Conservation (phyloP, 2,888 invertebrate genomes). For the Orthosia gracilis region DNA sequence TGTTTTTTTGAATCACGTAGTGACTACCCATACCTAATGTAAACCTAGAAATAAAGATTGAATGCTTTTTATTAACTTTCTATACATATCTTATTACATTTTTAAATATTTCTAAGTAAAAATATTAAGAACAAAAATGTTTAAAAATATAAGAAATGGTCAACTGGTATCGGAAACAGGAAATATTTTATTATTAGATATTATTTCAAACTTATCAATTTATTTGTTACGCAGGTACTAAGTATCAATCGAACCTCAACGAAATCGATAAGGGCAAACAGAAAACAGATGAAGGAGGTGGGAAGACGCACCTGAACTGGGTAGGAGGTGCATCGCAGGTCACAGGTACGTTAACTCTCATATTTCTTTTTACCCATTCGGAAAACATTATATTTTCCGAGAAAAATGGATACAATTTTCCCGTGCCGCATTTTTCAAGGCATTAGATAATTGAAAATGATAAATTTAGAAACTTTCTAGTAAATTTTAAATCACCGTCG, state of each 20-base stretch:
- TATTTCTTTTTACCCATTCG: constrained; percentile 2
- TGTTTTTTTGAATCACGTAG: too few relatives aligned
- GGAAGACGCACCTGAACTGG: constrained; percentile 91
- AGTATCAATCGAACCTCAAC: constrained; percentile 94
- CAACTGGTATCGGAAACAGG: too few relatives aligned
- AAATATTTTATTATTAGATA: too few relatives aligned
- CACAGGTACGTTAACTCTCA: constrained; percentile 78
- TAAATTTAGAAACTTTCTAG: constrained; percentile 1
- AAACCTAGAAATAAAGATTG: too few relatives aligned
- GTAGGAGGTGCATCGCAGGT: constrained; percentile 88
- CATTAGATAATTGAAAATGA: background rate
- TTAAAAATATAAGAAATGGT: too few relatives aligned
- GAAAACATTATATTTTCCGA: constrained; percentile 4
- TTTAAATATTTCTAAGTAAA: too few relatives aligned
- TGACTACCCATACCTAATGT: too few relatives aligned
- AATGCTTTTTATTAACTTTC: too few relatives aligned
- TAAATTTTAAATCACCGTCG: background rate
- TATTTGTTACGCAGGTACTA: constrained; percentile 91
- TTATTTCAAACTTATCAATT: constrained; percentile 62
- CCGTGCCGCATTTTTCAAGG: background rate
- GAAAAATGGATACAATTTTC: background rate
- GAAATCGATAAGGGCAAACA: constrained; percentile 96
- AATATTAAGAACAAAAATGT: too few relatives aligned
- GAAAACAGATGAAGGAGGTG: constrained; percentile 92
- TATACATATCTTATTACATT: too few relatives aligned